Conservation (phyloP, 2,888 invertebrate genomes). For the Pristionchus fissidentatus region DNA sequence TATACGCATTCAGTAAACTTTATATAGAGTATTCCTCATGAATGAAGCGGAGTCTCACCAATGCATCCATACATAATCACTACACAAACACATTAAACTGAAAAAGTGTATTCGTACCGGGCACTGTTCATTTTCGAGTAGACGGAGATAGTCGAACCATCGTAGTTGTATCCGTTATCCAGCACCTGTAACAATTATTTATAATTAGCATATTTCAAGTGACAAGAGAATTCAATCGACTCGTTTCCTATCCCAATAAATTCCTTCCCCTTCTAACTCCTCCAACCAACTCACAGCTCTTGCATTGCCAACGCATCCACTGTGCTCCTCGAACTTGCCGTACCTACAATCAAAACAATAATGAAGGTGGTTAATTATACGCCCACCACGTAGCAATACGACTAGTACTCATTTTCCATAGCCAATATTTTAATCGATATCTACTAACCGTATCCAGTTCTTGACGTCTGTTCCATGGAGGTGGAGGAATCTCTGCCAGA, state of each 20-base stretch:
- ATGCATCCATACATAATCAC: too few species aligned
- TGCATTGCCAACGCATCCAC: conserved; percentile 91
- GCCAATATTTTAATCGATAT: too few species aligned
- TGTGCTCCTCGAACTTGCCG: conserved; percentile 93
- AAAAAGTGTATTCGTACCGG: too few species aligned
- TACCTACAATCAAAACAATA: conserved; percentile 80
- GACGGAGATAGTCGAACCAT: conserved; percentile 97
- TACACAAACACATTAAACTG: too few species aligned
- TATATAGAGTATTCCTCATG: too few species aligned
- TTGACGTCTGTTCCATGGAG: conserved; percentile 94
- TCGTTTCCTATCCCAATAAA: conserved; percentile 98
- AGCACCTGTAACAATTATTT: conserved; percentile 83
- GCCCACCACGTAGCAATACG: too few species aligned
- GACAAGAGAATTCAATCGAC: too few species aligned
- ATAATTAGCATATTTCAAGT: background rate
- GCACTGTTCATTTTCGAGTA: conserved; percentile 86
- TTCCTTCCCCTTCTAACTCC: conserved; percentile 90
- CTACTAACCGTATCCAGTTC: conserved; percentile 96
- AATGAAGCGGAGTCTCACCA: too few species aligned
- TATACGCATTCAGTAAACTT: too few species aligned
- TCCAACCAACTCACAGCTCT: conserved; percentile 77
- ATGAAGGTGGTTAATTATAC: background rate
- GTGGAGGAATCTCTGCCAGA: conserved; percentile 94
- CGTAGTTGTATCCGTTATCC: conserved; percentile 95
- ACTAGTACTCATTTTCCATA: too few species aligned